Evolutionary conservation across 2,888 invertebrate genomes (phyloP).

Genomic region (Portevinia maculata): DNA sequence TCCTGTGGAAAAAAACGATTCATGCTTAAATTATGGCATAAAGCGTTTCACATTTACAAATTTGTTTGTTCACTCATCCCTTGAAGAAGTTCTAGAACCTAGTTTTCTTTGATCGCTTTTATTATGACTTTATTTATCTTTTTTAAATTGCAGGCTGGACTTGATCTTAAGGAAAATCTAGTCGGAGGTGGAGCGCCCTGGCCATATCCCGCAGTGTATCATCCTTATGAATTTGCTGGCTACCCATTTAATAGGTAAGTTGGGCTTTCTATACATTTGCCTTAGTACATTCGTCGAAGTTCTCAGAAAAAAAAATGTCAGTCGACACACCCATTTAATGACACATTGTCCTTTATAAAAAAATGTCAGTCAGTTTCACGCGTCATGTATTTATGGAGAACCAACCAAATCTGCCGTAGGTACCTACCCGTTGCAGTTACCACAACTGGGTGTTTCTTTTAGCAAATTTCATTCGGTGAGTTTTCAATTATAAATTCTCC

Average conservation of each 20-base stretch:
- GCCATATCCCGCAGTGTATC: conserved; percentile 96
- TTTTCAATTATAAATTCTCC: conserved; percentile 48
- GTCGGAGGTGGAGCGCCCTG: conserved; percentile 92
- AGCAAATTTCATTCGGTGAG: conserved; percentile 47
- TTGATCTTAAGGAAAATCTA: conserved; percentile 94
- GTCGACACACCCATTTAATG: conserved; percentile 30
- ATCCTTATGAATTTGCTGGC: conserved; percentile 96
- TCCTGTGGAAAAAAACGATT: too few species aligned
- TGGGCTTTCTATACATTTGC: not conserved
- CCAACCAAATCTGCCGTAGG: conserved; percentile 30
- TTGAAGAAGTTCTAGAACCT: too few species aligned
- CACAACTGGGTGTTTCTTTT: conserved; percentile 39
- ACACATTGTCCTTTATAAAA: conserved; percentile 29
- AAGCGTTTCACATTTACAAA: too few species aligned
- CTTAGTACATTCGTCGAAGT: not conserved
- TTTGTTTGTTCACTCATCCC: too few species aligned
- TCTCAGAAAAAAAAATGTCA: conserved; percentile 19
- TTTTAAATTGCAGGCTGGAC: conserved; percentile 86
- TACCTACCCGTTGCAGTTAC: too few species aligned
- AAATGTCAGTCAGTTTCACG: conserved; percentile 39
- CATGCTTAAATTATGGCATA: too few species aligned
- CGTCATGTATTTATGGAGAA: conserved; percentile 24
- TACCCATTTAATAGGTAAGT: conserved; percentile 98
- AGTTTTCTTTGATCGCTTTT: too few species aligned
- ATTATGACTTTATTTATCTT: too few species aligned